Percentiles rank a stretch among this genome's conserved stretches.
Evolutionary conservation across 2,113 vertebrate genomes (phyloP).

Genomic region (Oxyura jamaicensis): DNA sequence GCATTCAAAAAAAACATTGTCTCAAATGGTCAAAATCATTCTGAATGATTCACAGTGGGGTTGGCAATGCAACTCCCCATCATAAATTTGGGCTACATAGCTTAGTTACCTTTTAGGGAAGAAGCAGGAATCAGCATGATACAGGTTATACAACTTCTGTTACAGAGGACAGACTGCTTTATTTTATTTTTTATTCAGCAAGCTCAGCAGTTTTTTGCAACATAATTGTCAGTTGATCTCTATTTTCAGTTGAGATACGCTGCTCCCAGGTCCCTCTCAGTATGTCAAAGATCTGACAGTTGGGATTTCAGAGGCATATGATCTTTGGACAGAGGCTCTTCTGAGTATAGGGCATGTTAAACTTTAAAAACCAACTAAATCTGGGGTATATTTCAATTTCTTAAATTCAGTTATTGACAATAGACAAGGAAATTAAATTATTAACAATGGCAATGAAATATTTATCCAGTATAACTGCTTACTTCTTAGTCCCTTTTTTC

Average conservation of each 20-base stretch:
- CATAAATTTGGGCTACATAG: not conserved
- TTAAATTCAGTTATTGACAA: not conserved
- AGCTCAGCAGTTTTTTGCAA: not conserved
- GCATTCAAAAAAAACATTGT: not conserved
- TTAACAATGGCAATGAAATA: not conserved
- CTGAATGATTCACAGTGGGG: not conserved
- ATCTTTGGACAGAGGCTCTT: not conserved
- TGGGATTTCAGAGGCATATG: not conserved
- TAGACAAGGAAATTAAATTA: not conserved
- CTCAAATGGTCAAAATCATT: slow-evolving; percentile 10
- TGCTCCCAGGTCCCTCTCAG: not conserved
- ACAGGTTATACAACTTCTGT: not conserved
- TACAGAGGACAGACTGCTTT: not conserved
- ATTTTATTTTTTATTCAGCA: not conserved
- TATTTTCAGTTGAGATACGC: not conserved
- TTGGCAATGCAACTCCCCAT: not conserved
- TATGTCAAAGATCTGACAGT: not conserved
- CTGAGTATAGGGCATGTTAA: not conserved
- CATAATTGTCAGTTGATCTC: not conserved
- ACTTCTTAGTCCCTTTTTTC: not conserved
- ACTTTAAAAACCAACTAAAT: not conserved
- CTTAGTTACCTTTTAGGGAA: not conserved
- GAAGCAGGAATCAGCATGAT: not conserved
- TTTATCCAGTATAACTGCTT: not conserved
- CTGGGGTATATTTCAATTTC: not conserved